Conservation (phyloP, 2,888 invertebrate species). For the Lasioglossum leucozonium region DNA sequence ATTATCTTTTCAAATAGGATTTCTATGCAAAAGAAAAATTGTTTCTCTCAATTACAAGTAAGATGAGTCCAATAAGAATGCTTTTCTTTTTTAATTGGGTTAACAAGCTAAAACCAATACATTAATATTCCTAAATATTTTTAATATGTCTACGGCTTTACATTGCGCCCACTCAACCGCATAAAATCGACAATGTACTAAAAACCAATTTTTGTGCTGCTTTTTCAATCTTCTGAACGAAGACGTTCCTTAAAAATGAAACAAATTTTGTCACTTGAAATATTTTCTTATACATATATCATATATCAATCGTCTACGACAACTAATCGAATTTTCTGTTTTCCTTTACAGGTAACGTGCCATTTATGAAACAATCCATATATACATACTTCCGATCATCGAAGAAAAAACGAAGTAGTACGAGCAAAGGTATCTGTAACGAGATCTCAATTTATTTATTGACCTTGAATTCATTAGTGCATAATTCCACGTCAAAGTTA, state of each 20-base stretch:
- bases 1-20: no score
- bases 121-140: background rate
- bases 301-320: background rate
- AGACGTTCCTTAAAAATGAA: background rate
- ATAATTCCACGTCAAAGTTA: background rate
- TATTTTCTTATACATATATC: no score
- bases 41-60: background rate
- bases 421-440: constrained; percentile 35
- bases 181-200: background rate
- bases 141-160: background rate
- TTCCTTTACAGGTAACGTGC: constrained; percentile 30
- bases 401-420: constrained; percentile 20
- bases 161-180: background rate
- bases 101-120: background rate
- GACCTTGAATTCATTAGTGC: background rate
- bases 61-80: background rate
- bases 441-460: background rate
- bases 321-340: constrained; percentile 13
- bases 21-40: background rate
- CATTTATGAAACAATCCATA: background rate
- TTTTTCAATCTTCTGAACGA: background rate
- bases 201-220: background rate
- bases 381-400: background rate
- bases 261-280: no score
- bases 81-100: background rate